Evolutionary conservation across 2,113 vertebrate species (phyloP).

Genomic region (Corythoichthys haematopterus): DNA sequence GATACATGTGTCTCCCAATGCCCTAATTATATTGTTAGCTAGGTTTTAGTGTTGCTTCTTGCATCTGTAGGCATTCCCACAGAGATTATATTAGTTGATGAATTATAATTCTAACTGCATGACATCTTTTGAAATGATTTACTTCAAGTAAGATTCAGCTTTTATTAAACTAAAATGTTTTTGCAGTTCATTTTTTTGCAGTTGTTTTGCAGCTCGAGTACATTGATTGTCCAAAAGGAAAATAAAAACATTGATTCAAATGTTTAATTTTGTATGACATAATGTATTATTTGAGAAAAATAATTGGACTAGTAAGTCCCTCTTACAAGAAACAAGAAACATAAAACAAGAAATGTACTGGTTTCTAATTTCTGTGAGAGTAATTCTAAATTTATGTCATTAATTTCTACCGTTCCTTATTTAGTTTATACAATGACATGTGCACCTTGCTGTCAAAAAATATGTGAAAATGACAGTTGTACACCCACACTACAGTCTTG

Average conservation of each 20-base stretch:
- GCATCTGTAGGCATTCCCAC: slow-evolving; percentile 30
- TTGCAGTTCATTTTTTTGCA: too few relatives aligned
- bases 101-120: slow-evolving; percentile 7
- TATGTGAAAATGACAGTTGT: neutral
- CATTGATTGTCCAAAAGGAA: neutral
- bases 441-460: neutral
- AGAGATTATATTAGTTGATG: neutral
- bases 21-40: slow-evolving; percentile 4
- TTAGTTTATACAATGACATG: neutral
- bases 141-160: neutral
- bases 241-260: neutral
- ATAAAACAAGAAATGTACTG: neutral
- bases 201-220: neutral
- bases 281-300: neutral
- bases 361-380: neutral
- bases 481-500: neutral
- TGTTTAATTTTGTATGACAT: neutral
- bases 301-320: neutral
- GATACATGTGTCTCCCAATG: neutral
- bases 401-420: neutral
- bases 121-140: neutral
- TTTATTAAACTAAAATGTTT: neutral
- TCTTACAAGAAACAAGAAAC: neutral
- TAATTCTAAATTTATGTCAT: neutral
- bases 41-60: slow-evolving; percentile 10